Percentiles rank a stretch among this genome's conserved stretches.
Conservation (phyloP, 2,113 vertebrate species). For the Glaucidium brasilianum region DNA sequence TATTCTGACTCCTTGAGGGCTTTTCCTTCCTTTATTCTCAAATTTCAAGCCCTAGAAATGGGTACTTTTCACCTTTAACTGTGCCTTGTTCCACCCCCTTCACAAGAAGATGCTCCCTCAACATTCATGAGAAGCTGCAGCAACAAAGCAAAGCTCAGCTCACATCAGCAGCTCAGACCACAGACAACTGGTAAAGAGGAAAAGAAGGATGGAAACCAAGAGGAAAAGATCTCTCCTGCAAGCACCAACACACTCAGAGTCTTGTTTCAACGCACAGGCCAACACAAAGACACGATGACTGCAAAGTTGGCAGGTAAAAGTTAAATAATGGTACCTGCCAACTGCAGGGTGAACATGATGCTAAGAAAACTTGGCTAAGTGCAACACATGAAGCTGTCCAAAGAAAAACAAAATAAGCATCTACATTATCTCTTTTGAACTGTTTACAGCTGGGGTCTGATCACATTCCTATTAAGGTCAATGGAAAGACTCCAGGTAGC, state of each 20-base stretch:
- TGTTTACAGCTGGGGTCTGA: background rate
- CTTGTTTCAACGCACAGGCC: background rate
- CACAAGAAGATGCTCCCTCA: background rate
- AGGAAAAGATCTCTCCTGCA: background rate
- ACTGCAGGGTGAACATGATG: background rate
- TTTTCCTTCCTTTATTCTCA: background rate
- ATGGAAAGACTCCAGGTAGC: conserved; percentile 10
- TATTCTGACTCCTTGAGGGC: background rate
- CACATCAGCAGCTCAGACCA: background rate
- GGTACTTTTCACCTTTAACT: background rate
- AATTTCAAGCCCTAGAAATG: background rate
- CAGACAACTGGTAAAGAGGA: background rate
- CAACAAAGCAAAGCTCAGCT: background rate
- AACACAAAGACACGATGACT: background rate
- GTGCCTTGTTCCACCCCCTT: background rate
- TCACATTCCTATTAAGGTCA: conserved; percentile 1
- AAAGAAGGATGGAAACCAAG: background rate
- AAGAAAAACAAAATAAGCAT: background rate
- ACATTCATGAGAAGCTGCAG: background rate
- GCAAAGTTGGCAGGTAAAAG: conserved; percentile 8
- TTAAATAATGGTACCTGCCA: conserved; percentile 19
- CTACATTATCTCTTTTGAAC: background rate
- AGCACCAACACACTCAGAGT: background rate
- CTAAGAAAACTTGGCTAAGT: background rate
- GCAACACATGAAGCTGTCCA: background rate